A percentile compares a stretch with the other conserved stretches of the same genome.
Evolutionary conservation across 2,797 vertebrate species (phyloP).

Genomic region (Hydrocynus forskahlii): DNA sequence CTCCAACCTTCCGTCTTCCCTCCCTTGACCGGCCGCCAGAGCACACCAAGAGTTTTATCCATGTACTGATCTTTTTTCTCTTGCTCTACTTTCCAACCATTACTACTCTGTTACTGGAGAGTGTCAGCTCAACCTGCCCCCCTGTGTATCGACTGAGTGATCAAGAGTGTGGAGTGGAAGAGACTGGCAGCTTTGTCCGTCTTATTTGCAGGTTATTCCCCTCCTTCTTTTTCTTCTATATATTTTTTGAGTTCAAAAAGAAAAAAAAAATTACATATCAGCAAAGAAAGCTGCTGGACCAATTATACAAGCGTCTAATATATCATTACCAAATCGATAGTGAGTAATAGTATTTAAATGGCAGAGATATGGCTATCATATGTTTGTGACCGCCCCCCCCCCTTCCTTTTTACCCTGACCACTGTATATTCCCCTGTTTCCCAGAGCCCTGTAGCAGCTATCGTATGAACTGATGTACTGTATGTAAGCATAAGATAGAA

Average conservation of each 20-base stretch:
- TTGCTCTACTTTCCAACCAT: constrained; percentile 54
- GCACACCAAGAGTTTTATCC: constrained; percentile 74
- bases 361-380: constrained; percentile 84
- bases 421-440: constrained; percentile 58
- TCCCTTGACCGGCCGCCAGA: constrained; percentile 70
- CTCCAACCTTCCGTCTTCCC: constrained; percentile 66
- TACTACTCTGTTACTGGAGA: constrained; percentile 72
- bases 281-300: constrained; percentile 80
- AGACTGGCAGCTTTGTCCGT: constrained; percentile 77
- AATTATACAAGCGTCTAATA: constrained; percentile 76
- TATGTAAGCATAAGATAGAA: constrained; percentile 79
- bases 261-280: constrained; percentile 63
- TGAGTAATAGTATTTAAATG: constrained; percentile 84
- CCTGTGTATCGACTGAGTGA: constrained; percentile 79
- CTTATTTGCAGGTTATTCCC: constrained; percentile 57
- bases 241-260: constrained; percentile 62
- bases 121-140: constrained; percentile 73
- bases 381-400: constrained; percentile 76
- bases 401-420: constrained; percentile 42
- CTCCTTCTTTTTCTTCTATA: constrained; percentile 41
- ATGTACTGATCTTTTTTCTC: constrained; percentile 70
- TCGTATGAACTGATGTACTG: constrained; percentile 81
- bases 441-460: constrained; percentile 81
- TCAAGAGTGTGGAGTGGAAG: constrained; percentile 72
- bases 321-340: constrained; percentile 82